Base-by-base conservation (phyloP, 2,797 vertebrate genomes). In the Myiotriccus ornatus region DNA sequence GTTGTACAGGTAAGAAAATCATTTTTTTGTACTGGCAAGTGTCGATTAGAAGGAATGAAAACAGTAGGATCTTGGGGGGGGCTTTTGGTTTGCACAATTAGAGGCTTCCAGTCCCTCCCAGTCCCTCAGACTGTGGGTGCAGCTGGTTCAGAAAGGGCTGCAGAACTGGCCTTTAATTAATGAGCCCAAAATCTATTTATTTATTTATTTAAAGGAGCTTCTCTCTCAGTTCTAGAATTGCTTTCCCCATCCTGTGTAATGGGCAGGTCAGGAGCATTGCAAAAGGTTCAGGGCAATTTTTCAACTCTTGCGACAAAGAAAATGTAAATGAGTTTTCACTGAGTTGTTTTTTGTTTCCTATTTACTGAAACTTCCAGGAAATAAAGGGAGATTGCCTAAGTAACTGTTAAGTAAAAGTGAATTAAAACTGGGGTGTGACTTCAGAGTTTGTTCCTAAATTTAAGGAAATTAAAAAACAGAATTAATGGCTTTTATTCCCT, bases 1-100 rank as follows among this genome's bases (percentile, higher is more conserved):
- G 64, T 97, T 98, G 69, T 99, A 99, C 98, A 99, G 99, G 99
- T 99, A 97, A 96, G 97, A 62, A 49, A 35, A 18, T 10, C 5
- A 18, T 59, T 87, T 78, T 78, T 81, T 57, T 7, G 2, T 64
- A 41, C 35, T 60, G 70, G 34, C 18, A 56, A 65, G 57, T 65
- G 27, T 53, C 46, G 44, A 0, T 69, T 32, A 22, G 35, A 67
- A 65, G n/a, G 32, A 67, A 35, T 43, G 24, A 78, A 74, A 57
- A 5, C 27, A 47, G 43, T 17, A 41, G 67, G n/a, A 52, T 55
- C 20, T 34, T 32, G 8, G 7, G 18, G 3, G 0, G 0, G 4
- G 3, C 6, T 11, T 22, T 34, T 69, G 43, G 14, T 39, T 87
- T 71, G 35, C 65, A 3, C 22, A 14, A 2, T n/a, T 47, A 15